Base-by-base conservation (phyloP, 2,888 invertebrate genomes). In the Gonocerus acuteangulatus region DNA sequence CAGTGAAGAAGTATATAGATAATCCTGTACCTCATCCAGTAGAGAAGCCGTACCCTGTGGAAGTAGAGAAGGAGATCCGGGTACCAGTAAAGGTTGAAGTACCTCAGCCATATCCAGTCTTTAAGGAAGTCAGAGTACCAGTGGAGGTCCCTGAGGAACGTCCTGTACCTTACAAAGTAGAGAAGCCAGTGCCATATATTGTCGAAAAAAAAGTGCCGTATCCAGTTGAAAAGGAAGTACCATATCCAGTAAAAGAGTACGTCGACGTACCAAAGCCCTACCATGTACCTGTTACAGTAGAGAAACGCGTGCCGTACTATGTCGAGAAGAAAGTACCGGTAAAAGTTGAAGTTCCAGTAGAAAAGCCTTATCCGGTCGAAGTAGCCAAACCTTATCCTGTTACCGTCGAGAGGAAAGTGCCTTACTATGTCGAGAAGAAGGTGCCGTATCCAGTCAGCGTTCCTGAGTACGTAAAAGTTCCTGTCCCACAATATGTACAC, bases 11-110 rank as follows among this genome's bases (percentile, higher is more conserved):
- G 9, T 67, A 65, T n/a, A 68, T 69, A 4, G 67, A 68, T 19
- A 61, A 65, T 11, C 69, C 69, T 2, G 67, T 67, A 48, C 69
- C 69, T 1, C 68, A 69, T 6, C 67, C 66, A 21, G 64, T 69
- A 2, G 67, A 68, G 16, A 69, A 69, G 56, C 69, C 69, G 6
- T 69, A 69, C 62, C 69, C 69, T 7, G 69, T 69, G n/a, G 64
- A 64, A 19, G 67, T 69, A 2, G 69, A 68, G 60, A 69, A 68
- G 44, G 67, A 67, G 16, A 68, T 69, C 2, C 69, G 67, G 7
- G 66, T 67, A 47, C 68, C 69, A 7, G 69, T 69, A 7, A 66
- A 69, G 19, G 68, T 69, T 0, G 62, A 63, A 11, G 69, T 69
- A n/a, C 68, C 69, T 2, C 67, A 67, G 45, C 69, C 69, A 4